Conservation (phyloP, 2,888 invertebrate species). For the Drosophila picticornis region DNA sequence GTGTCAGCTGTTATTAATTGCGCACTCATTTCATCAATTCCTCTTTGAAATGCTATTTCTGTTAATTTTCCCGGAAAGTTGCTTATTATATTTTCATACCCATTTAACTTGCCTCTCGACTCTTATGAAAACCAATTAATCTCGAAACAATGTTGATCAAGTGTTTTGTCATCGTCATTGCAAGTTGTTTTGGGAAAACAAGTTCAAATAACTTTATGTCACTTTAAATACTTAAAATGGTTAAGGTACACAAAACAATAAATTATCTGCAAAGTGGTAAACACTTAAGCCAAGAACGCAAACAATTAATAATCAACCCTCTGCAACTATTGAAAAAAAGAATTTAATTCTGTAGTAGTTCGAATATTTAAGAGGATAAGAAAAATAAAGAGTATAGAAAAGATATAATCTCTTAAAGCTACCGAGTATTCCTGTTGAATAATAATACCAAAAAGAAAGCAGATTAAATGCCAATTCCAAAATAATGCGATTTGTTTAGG, state of each 20-base stretch:
- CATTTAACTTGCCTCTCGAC: neutral
- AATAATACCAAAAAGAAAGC: neutral
- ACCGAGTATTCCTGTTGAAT: neutral
- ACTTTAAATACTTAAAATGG: constrained; percentile 12
- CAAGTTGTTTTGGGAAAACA: constrained; percentile 1
- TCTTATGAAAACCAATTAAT: constrained; percentile 30
- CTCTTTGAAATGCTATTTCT: neutral
- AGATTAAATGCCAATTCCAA: neutral
- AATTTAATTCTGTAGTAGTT: neutral
- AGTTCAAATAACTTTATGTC: constrained; percentile 5
- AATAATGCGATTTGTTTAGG: neutral
- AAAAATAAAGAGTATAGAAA: neutral
- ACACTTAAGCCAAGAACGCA: constrained; percentile 19
- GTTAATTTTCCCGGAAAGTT: constrained; percentile 7
- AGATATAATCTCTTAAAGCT: too few species aligned
- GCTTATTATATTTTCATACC: constrained; percentile 14
- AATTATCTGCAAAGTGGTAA: constrained; percentile 14
- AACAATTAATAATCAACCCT: constrained; percentile 18
- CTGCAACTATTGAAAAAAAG: neutral
- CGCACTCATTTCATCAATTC: neutral
- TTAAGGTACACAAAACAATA: constrained; percentile 7
- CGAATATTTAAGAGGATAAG: neutral
- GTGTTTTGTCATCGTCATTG: constrained; percentile 2
- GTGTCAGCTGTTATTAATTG: constrained; percentile 18
- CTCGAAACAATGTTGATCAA: constrained; percentile 1